A percentile compares a stretch with the other conserved stretches of the same genome.
Evolutionary conservation across 2,888 invertebrate species (phyloP).

Genomic region (Xanthia togata): DNA sequence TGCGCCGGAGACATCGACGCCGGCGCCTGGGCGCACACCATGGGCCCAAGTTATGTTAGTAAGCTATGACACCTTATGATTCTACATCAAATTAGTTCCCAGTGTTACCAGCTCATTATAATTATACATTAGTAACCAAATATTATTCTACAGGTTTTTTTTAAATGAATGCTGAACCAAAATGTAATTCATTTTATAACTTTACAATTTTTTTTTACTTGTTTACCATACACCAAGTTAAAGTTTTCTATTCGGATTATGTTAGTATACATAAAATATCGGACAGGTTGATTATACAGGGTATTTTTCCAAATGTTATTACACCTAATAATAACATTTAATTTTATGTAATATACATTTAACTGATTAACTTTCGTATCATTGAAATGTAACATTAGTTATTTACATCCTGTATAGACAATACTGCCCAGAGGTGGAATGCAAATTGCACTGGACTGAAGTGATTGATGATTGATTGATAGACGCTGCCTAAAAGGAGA

Average conservation of each 20-base stretch:
- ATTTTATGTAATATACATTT: not conserved
- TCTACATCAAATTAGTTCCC: conserved; percentile 13
- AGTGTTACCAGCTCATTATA: not conserved
- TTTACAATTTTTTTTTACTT: not conserved
- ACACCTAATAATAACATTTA: not conserved
- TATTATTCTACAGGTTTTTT: not conserved
- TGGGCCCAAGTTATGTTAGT: not conserved
- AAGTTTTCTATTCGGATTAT: not conserved
- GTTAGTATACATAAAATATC: not conserved
- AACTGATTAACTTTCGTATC: not conserved
- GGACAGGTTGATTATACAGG: not conserved
- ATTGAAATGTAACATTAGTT: not conserved
- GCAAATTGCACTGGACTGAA: not conserved
- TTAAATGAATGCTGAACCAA: not conserved
- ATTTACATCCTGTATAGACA: not conserved
- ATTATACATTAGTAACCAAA: not conserved
- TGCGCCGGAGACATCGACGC: conserved; percentile 97
- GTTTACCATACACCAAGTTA: not conserved
- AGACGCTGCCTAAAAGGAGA: not conserved
- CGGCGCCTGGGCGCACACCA: conserved; percentile 92
- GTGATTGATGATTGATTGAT: not conserved
- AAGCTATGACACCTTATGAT: conserved; percentile 7
- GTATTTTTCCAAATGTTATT: not conserved
- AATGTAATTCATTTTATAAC: not conserved
- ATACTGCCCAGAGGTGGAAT: not conserved